Evolutionary conservation across 2,888 invertebrate genomes (phyloP).

Genomic region (Cabera pusaria): DNA sequence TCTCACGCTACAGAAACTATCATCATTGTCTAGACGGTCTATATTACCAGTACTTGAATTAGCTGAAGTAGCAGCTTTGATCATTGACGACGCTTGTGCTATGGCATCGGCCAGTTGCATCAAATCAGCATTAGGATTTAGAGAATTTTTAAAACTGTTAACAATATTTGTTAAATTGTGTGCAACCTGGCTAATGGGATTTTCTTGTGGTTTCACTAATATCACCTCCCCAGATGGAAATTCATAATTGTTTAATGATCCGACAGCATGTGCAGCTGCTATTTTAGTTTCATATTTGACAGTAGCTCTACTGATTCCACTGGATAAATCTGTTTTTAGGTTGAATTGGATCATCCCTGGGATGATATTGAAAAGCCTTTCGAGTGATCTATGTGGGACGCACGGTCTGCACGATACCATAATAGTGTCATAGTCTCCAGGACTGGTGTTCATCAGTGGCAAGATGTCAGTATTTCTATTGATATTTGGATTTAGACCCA

Average conservation of each 20-base stretch:
- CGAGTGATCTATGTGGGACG: constrained; percentile 89
- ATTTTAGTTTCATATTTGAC: constrained; percentile 64
- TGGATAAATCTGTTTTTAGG: constrained; percentile 74
- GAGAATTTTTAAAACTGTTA: constrained; percentile 63
- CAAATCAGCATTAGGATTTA: constrained; percentile 76
- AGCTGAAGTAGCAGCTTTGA: constrained; percentile 85
- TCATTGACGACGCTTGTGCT: constrained; percentile 89
- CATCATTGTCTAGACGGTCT: constrained; percentile 46
- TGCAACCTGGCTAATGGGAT: constrained; percentile 63
- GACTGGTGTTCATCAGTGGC: constrained; percentile 43
- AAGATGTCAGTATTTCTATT: constrained; percentile 36
- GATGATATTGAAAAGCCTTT: constrained; percentile 93
- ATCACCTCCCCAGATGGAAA: constrained; percentile 95
- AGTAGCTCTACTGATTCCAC: constrained; percentile 64
- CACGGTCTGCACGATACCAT: constrained; percentile 88
- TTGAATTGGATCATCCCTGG: constrained; percentile 82
- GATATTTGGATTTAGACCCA: constrained; percentile 22
- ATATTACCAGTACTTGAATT: constrained; percentile 32
- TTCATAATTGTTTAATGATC: constrained; percentile 95
- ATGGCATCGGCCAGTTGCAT: constrained; percentile 89
- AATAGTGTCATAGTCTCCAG: constrained; percentile 84
- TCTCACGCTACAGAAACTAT: constrained; percentile 84
- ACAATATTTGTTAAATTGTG: constrained; percentile 63
- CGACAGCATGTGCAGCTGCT: constrained; percentile 86
- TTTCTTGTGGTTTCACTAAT: constrained; percentile 87